Percentiles rank a stretch among this genome's conserved stretches.
Evolutionary conservation across 2,888 invertebrate genomes (phyloP).

Genomic region (Drosophila tripunctata): DNA sequence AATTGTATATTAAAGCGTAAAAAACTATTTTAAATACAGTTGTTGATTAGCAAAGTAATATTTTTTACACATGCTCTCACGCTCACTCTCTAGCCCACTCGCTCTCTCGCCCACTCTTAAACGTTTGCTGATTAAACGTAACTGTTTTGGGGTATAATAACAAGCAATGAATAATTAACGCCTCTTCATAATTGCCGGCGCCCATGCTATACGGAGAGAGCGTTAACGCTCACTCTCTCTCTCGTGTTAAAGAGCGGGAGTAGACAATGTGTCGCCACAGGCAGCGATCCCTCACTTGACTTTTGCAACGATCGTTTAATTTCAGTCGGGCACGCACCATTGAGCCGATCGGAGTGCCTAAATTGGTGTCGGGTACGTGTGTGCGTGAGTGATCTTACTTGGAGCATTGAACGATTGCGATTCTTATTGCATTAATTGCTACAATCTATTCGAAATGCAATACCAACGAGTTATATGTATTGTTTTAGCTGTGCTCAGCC

Average conservation of each 20-base stretch:
- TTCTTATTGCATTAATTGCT: conserved; percentile 24
- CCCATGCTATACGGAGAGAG: conserved; percentile 19
- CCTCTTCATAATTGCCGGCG: conserved; percentile 22
- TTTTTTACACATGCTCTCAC: neutral
- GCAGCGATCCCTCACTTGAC: conserved; percentile 10
- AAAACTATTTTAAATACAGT: neutral
- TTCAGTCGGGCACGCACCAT: conserved; percentile 66
- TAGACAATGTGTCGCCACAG: conserved; percentile 57
- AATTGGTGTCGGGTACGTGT: conserved; percentile 16
- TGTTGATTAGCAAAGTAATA: conserved; percentile 10
- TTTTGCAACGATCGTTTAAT: conserved; percentile 2
- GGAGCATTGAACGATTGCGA: conserved; percentile 35
- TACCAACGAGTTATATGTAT: neutral
- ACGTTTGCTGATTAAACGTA: conserved; percentile 5
- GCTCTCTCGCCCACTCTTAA: neutral
- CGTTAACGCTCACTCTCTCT: no score
- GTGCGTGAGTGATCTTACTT: conserved; percentile 15
- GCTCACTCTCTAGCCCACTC: neutral
- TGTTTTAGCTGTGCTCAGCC: conserved; percentile 11
- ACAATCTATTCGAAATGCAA: conserved; percentile 11
- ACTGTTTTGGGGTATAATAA: conserved; percentile 16
- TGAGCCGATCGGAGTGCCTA: conserved; percentile 55
- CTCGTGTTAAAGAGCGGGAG: conserved; percentile 16
- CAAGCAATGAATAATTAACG: conserved; percentile 52
- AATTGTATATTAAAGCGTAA: neutral